Base-by-base conservation (phyloP, 2,797 vertebrate genomes). In the Varecia variegata region DNA sequence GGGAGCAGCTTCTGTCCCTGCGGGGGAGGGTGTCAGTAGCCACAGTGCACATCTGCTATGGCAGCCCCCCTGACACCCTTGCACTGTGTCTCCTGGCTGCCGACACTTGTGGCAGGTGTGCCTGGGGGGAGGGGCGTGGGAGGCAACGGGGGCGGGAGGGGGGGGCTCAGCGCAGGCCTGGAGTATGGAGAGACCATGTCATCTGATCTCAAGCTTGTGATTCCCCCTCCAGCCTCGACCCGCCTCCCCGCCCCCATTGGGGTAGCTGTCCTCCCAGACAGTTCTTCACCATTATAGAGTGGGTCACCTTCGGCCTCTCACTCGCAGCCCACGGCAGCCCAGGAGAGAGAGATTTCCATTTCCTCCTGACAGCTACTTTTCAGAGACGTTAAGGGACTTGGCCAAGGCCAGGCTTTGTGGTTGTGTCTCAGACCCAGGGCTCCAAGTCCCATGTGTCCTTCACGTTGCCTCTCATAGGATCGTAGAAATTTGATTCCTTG, bases 171-270 rank as follows among this genome's bases (percentile, higher is more conserved):
- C 7, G 4, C 30, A 30, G 50, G 30, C 35, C 45, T 58, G 65
- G 56, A 38, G 13, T 21, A 9, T 1, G 0, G 20, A 83, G 13
- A 83, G 21, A 50, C 56, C 45, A 23, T 15, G n/a, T 60, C 67
- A 14, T 25, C 76, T 10, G 52, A 54, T 54, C 38, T 54, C 70
- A 67, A 40, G 47, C 30, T 27, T 13, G 35, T 25, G 21, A 21
- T 43, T 40, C 27, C 65, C 17, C 23, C 47, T 67, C 27, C 47
- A 67, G 77, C 23, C 54, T 15, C 2, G 30, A 15, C 27, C 27
- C 2, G 30, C 30, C 30, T 11, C 43, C 20, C 47, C 1, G 27
- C 30, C 11, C 32, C 60, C n/a, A 6, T 21, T 1, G 1, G 7
- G 17, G 73, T 56, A 50, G 60, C 27, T 38, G 6, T 5, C 9